Evolutionary conservation across 2,113 vertebrate genomes (phyloP).

Genomic region (Sminthopsis crassicaudata): DNA sequence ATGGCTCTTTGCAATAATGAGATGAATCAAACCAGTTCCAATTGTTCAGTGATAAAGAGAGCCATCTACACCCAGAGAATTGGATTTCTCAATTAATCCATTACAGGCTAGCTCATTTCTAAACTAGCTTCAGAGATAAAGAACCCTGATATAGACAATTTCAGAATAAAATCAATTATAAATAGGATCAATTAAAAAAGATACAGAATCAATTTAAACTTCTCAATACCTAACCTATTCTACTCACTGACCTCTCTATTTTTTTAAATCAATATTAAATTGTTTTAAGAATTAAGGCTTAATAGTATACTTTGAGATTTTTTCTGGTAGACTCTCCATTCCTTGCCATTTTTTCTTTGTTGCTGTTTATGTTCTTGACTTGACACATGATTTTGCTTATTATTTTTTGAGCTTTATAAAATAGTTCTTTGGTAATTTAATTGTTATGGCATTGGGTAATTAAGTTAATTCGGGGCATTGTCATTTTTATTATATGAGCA

Average conservation of each 20-base stretch:
- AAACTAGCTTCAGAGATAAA: neutral
- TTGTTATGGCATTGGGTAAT: neutral
- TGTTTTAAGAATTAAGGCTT: neutral
- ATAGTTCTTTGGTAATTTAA: neutral
- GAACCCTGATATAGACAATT: neutral
- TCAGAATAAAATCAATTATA: neutral
- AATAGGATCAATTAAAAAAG: neutral
- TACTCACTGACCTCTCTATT: neutral
- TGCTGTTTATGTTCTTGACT: neutral
- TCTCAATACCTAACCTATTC: neutral
- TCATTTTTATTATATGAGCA: neutral
- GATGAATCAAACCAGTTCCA: too few species aligned
- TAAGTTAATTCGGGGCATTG: neutral
- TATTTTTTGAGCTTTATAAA: neutral
- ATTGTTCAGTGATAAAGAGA: too few species aligned
- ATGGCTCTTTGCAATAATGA: too few species aligned
- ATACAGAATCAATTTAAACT: neutral
- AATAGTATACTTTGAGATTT: neutral
- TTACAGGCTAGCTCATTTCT: neutral
- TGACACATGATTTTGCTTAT: neutral
- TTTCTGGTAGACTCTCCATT: neutral
- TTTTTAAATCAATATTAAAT: neutral
- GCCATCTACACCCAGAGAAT: neutral
- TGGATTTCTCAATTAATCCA: neutral
- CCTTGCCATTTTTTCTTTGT: neutral